Conservation (phyloP, 2,888 invertebrate species). For the Saturnia japonica region DNA sequence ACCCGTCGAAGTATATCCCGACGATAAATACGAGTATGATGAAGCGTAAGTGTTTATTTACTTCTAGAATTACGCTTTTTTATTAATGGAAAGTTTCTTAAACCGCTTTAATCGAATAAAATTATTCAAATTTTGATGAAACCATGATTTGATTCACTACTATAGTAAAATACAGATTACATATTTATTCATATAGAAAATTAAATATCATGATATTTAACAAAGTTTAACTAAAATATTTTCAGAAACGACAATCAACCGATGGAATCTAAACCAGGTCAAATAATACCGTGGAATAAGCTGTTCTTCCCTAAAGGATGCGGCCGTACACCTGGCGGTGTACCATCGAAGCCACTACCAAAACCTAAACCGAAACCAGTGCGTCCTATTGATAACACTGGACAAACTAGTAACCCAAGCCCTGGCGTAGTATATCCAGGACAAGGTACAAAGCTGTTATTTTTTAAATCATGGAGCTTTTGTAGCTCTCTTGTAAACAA, state of each 20-base stretch:
- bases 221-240: conserved; percentile 7
- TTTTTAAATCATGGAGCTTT: background rate
- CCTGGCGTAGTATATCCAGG: conserved; percentile 62
- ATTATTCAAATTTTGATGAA: background rate
- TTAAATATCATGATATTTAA: background rate
- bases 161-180: background rate
- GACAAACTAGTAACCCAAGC: conserved; percentile 63
- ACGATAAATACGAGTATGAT: conserved; percentile 69
- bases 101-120: background rate
- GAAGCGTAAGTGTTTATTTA: conserved; percentile 63
- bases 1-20: conserved; percentile 85
- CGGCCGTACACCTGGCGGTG: conserved; percentile 79
- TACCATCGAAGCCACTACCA: conserved; percentile 63
- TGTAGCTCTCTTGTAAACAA: background rate
- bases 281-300: conserved; percentile 84
- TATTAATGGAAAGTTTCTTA: background rate
- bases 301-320: conserved; percentile 89
- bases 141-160: background rate
- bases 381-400: conserved; percentile 64
- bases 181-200: background rate
- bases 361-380: conserved; percentile 47
- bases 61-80: background rate
- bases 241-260: conserved; percentile 48
- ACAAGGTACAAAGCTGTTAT: conserved; percentile 36
- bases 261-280: conserved; percentile 65